A percentile compares a stretch with the other conserved stretches of the same genome.
Evolutionary conservation across 1,140 invertebrate genomes (phyloP).

Genomic region (Eufriesea mexicana): DNA sequence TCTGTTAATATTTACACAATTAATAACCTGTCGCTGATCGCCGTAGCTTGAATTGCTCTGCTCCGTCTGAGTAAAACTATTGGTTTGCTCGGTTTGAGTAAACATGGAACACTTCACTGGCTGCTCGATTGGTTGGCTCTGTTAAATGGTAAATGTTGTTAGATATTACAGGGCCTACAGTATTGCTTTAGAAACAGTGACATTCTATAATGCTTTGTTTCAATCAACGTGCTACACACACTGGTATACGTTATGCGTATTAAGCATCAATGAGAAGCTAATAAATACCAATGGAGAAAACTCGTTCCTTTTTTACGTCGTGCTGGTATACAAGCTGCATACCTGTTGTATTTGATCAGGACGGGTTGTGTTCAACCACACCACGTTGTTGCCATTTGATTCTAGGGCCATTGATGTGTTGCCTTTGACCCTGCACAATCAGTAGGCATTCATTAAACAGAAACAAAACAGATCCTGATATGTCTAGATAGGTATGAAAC

Average conservation of each 20-base stretch:
- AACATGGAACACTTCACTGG: constrained; percentile 81
- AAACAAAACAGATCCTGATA: constrained; percentile 21
- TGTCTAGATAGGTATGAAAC: background rate
- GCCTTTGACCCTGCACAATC: constrained; percentile 76
- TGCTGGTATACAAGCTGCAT: constrained; percentile 60
- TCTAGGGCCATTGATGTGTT: constrained; percentile 79
- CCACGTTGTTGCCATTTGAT: constrained; percentile 79
- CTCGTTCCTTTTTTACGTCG: constrained; percentile 23
- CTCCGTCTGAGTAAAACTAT: constrained; percentile 81
- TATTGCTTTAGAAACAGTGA: constrained; percentile 17
- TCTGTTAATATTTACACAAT: constrained; percentile 17
- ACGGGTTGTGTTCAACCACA: constrained; percentile 77
- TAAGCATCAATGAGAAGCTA: constrained; percentile 9
- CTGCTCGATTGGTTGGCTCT: constrained; percentile 73
- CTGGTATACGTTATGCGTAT: constrained; percentile 15
- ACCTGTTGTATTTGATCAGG: constrained; percentile 79
- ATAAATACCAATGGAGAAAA: constrained; percentile 9
- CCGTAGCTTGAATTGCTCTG: constrained; percentile 76
- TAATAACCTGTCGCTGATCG: constrained; percentile 74
- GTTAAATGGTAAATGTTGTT: constrained; percentile 56
- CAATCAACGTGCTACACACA: constrained; percentile 52
- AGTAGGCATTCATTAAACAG: constrained; percentile 59
- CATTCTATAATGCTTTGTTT: constrained; percentile 34
- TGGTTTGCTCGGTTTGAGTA: constrained; percentile 79
- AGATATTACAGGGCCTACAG: constrained; percentile 34